Conservation (phyloP, 2,888 invertebrate species). For the Latrodectus elegans region DNA sequence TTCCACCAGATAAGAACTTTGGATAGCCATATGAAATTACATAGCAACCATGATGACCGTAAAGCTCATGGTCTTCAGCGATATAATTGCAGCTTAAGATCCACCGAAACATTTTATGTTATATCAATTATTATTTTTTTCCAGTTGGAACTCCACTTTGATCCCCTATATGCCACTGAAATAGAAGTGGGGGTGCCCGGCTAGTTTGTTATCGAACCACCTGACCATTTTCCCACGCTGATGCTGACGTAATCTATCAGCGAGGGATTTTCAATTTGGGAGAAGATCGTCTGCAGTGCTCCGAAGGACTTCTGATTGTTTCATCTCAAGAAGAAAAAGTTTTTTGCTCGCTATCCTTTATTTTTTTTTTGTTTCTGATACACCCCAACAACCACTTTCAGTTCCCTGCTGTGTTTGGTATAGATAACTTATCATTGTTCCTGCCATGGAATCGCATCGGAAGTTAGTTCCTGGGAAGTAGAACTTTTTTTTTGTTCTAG, state of each 20-base stretch:
- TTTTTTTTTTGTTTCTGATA: not conserved
- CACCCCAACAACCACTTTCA: too few relatives aligned
- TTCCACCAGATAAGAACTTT: too few relatives aligned
- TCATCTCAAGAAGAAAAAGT: slow-evolving; percentile 17
- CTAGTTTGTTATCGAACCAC: slow-evolving; percentile 11
- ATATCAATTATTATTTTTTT: not conserved
- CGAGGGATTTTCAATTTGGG: slow-evolving; percentile 49
- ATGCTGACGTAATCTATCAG: slow-evolving; percentile 28
- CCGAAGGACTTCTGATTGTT: slow-evolving; percentile 44
- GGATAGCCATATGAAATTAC: too few relatives aligned
- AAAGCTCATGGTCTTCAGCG: too few relatives aligned
- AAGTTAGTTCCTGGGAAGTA: not conserved
- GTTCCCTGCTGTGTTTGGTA: slow-evolving; percentile 8
- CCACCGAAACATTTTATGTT: not conserved
- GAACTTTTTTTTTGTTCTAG: not conserved
- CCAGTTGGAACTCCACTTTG: not conserved
- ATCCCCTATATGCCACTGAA: not conserved
- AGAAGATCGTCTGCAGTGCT: slow-evolving; percentile 12
- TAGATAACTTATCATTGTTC: slow-evolving; percentile 35
- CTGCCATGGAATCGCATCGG: slow-evolving; percentile 4
- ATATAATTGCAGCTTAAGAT: too few relatives aligned
- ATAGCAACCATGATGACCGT: too few relatives aligned
- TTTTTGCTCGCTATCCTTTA: not conserved
- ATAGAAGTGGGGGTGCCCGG: not conserved
- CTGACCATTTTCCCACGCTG: slow-evolving; percentile 18